These are phyloP conservation scores for Pseudocheirus occidentalis DNA, from an alignment of 2,797 vertebrate species.

Conservation along the genomic window DNA sequence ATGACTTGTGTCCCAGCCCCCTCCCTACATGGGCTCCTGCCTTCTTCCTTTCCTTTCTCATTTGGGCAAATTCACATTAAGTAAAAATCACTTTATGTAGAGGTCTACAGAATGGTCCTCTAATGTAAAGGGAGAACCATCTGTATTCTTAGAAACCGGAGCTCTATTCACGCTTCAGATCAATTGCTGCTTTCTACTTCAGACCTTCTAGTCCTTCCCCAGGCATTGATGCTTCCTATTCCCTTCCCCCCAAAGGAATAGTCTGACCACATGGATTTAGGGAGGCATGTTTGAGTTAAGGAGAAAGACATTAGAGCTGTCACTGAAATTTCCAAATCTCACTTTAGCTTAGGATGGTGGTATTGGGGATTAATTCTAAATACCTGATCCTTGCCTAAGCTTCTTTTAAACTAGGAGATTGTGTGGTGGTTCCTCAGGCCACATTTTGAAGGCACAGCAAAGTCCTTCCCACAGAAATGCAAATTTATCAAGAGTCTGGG, in stretches of 20 bases:
- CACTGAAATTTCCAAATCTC: background rate
- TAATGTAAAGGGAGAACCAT: background rate
- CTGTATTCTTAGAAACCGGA: background rate
- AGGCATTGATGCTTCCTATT: background rate
- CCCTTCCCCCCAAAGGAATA: background rate
- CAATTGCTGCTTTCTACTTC: background rate
- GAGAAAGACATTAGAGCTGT: background rate
- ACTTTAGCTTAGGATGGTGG: background rate
- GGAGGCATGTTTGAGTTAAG: background rate
- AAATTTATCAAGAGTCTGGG: background rate
- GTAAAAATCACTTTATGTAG: background rate
- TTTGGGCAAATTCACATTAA: too few relatives aligned
- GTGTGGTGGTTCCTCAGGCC: background rate
- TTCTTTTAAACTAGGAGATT: background rate
- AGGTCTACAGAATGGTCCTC: background rate
- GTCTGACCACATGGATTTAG: background rate
- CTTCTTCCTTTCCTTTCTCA: background rate
- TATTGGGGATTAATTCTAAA: background rate
- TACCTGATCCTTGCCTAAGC: background rate
- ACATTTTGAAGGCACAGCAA: background rate
- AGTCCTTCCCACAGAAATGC: background rate
- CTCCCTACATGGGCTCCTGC: background rate
- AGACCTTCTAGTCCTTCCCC: background rate
- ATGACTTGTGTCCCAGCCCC: background rate
- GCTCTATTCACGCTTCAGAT: background rate